These are phyloP conservation scores for Elaphurus davidianus DNA, from an alignment of 2,113 vertebrate genomes.

Conservation along the genomic window DNA sequence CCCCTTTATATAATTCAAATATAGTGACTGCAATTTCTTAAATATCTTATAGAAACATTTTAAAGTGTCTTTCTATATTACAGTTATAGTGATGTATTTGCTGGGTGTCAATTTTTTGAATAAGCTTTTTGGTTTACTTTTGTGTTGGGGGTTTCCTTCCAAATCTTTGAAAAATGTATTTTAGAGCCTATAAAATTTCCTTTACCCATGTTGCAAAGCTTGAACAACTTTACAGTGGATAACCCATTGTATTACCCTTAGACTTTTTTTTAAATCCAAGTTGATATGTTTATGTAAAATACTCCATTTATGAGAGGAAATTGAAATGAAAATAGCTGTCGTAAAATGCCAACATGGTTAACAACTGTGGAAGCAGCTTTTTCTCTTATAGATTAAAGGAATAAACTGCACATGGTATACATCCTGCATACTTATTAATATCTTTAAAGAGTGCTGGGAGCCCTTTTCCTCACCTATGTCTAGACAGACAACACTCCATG, in stretches of 20 bases:
- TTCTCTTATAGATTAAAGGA: conserved; percentile 3
- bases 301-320: conserved; percentile 14
- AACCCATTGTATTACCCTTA: not conserved
- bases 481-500: not conserved
- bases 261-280: not conserved
- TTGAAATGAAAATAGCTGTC: conserved; percentile 24
- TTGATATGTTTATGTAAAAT: conserved; percentile 38
- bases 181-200: not conserved
- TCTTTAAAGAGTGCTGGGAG: conserved; percentile 4
- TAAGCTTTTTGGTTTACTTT: not conserved
- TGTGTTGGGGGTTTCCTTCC: not conserved
- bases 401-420: not conserved
- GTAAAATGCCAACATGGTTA: conserved; percentile 27
- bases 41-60: not conserved
- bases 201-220: not conserved
- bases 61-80: not conserved
- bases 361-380: conserved; percentile 17
- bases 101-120: not conserved
- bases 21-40: not conserved
- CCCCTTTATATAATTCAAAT: not conserved
- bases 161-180: conserved; percentile 38
- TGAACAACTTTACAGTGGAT: not conserved
- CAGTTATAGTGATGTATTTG: not conserved
- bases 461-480: not conserved
- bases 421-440: conserved; percentile 17